These are phyloP conservation scores for Chrysolina haemoptera DNA, from an alignment of 2,888 invertebrate genomes.

Conservation along the genomic window DNA sequence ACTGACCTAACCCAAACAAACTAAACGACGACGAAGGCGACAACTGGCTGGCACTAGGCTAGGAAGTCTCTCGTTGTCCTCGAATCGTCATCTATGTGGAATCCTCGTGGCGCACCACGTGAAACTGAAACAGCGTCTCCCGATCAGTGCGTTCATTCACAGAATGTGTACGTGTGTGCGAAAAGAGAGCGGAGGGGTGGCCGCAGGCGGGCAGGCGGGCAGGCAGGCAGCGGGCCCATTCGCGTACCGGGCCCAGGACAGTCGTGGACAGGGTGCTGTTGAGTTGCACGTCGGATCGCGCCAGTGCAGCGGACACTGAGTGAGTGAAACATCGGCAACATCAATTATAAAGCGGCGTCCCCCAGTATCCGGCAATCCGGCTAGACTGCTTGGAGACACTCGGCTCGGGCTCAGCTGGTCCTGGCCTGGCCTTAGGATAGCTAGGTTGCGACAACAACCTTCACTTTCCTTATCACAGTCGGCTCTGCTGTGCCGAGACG, in stretches of 20 bases:
- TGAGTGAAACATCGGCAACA: conserved; percentile 4
- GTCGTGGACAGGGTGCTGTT: conserved; percentile 5
- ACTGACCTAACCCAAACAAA: conserved; percentile 49
- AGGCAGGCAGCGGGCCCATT: conserved; percentile 2
- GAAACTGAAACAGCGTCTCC: conserved; percentile 51
- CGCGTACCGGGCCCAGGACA: conserved; percentile 40
- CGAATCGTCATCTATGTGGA: conserved; percentile 32
- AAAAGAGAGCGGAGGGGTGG: conserved; percentile 47
- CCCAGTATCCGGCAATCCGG: conserved; percentile 22
- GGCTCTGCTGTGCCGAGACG: not conserved
- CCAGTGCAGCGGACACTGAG: not conserved
- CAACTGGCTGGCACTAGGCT: conserved; percentile 27
- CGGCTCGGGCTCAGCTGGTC: not conserved
- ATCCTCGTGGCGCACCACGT: conserved; percentile 59
- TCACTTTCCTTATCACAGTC: conserved; percentile 27
- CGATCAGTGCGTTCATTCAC: conserved; percentile 54
- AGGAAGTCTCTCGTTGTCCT: conserved; percentile 25
- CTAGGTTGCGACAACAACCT: conserved; percentile 11
- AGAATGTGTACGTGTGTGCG: conserved; percentile 30
- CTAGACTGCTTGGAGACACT: conserved; percentile 38
- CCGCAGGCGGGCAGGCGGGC: too few species aligned
- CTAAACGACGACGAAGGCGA: conserved; percentile 41
- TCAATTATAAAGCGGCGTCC: conserved; percentile 12
- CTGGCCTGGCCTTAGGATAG: conserved; percentile 6
- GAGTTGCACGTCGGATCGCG: conserved; percentile 1